Evolutionary conservation across 2,888 invertebrate genomes (phyloP), one percentile per base, ranked within the genome.

Genomic region (Sinodicranocentrus sp.): DNA sequence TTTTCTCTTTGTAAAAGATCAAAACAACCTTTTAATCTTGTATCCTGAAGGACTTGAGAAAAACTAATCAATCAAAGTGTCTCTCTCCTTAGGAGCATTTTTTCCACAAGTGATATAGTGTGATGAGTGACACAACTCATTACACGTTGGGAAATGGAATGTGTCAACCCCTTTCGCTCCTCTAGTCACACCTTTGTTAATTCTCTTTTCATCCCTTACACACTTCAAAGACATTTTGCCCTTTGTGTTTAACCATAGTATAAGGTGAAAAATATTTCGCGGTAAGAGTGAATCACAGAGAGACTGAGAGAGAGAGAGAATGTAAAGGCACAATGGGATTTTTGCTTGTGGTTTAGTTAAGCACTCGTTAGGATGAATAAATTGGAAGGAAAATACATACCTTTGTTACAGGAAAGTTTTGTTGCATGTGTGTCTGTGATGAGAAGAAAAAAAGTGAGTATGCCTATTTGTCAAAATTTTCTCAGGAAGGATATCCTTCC

Each of bases 61-160:
- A 52, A 21, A 57, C 63, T 21, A 3, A 33, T 33, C 43, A 67
- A 44, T 67, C 44, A 67, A 39, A 43, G 10, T 43, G 33, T 33
- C 10, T 21, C 28, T 33, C 3, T 2, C 26, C 26, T 59, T 59
- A 13, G 6, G n/a, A n/a, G n/a, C n/a, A 33, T 33, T 3, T 33
- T 33, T 28, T 33, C 10, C 28, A 3, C 5, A 5, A 57, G 23
- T 59, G 17, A 52, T 52, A 3, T 10, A 13, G 25, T n/a, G n/a
- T 23, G 28, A 28, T 63, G 63, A 63, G 63, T 63, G 63, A 63
- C 63, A 44, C 43, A 67, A 44, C 65, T 65, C 65, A 65, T 65
- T 39, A 65, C 39, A 65, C 13, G 33, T 28, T 65, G 10, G 10
- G 10, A 26, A 61, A 61, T 33, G 65, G 59, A 48, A n/a, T 63